Evolutionary conservation across 2,888 invertebrate species (phyloP), one percentile per base, ranked within the genome.

Genomic region (Caenorhabditis doughertyi): DNA sequence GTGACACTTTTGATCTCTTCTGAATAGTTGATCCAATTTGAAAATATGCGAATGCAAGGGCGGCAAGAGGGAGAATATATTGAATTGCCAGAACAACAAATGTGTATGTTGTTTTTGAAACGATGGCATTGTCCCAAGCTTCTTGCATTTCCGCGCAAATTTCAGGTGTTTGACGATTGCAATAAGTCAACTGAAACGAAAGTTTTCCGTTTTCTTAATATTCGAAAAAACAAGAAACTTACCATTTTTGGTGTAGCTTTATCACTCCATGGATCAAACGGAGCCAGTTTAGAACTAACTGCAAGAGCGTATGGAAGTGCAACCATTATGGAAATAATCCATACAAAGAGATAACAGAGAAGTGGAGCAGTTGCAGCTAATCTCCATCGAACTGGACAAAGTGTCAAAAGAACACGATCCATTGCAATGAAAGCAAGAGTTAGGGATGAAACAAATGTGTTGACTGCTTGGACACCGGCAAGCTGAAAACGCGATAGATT

Each of bases 371-470:
- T 90, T 4, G 90, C 87, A 8, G 91, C 90, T 16, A 91, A 53
- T 18, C 91, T 74, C 90, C 91, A 91, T 73, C 88, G 81, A 21
- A 91, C 86, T 9, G 91, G 91, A 60, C 89, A 91, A 8, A 91
- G 70, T 9, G 91, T 91, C n/a, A 91, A 81, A 23, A 91, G 84
- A 23, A 90, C 90, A 68, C 91, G 77, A 79, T 91, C 91, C 81
- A 90, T 70, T 2, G 92, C 91, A 56, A 92, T 91, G 62, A 89
- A 81, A 4, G 89, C 91, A 11, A 91, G 82, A 5, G 91, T 91
- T 16, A 91, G 84, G 21, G 90, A 91, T 13, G 91, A 91, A 47
- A 91, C 90, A 79, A 91, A 90, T 64, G 90, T 89, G 83, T 91
- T 91, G 49, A 91, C 88, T 1, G 91, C 91, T 84, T 91, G 91